phyloP scores from a whole-genome alignment of 2,888 invertebrate species.

The Ophion costatus region DNA sequence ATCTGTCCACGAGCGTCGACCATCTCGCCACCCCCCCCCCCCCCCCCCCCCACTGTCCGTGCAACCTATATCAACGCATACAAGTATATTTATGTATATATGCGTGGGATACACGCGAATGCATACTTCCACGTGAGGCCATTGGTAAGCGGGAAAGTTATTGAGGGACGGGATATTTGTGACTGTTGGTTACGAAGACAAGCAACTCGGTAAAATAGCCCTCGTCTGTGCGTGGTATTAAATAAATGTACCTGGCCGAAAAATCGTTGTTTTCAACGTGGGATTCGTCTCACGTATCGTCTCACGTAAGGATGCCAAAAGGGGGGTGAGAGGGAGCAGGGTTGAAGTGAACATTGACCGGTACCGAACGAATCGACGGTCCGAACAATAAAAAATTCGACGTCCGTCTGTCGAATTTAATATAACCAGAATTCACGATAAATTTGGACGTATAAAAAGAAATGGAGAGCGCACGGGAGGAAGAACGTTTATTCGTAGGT shows the following conservation, averaged over 20 bases:
- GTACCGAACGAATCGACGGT: too few species aligned
- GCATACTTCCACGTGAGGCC: neutral
- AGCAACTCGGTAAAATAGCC: neutral
- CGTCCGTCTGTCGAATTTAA: too few species aligned
- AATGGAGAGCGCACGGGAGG: too few species aligned
- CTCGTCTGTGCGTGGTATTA: neutral
- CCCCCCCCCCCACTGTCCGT: slow-evolving; percentile 37
- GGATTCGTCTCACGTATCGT: too few species aligned
- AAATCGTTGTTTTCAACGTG: too few species aligned
- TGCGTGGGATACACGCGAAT: neutral
- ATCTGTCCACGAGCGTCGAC: slow-evolving; percentile 58
- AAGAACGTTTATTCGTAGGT: too few species aligned
- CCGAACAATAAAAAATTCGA: too few species aligned
- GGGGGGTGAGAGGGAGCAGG: too few species aligned
- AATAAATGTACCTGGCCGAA: neutral
- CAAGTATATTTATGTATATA: slow-evolving; percentile 3
- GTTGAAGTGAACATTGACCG: too few species aligned
- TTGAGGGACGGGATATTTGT: neutral
- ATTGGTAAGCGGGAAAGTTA: neutral
- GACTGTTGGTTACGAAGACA: neutral
- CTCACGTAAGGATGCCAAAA: too few species aligned
- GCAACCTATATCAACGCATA: neutral
- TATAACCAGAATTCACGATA: too few species aligned
- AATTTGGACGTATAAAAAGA: too few species aligned
- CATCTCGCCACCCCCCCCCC: slow-evolving; percentile 52